These are phyloP conservation scores for Amblyteles armatorius DNA, from an alignment of 2,888 invertebrate genomes.

Conservation along the genomic window DNA sequence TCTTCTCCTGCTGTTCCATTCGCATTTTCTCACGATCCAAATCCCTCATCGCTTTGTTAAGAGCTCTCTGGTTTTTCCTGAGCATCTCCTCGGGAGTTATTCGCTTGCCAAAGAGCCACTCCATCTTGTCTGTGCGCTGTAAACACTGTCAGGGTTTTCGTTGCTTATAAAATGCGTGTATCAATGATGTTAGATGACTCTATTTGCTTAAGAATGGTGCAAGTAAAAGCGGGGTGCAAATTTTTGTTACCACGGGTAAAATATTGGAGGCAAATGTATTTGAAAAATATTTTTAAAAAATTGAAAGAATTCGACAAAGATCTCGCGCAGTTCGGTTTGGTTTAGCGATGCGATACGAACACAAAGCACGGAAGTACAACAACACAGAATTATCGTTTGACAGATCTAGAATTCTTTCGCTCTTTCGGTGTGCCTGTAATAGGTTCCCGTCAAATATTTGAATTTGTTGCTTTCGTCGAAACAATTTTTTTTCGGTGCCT, in stretches of 20 bases:
- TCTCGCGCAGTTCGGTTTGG: not conserved
- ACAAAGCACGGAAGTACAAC: not conserved
- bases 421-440: not conserved
- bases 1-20: slow-evolving; percentile 99
- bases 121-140: slow-evolving; percentile 86
- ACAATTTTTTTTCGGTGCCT: not conserved
- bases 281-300: not conserved
- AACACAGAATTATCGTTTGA: not conserved
- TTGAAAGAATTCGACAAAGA: not conserved
- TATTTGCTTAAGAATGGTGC: no score
- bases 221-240: no score
- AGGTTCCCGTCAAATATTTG: not conserved
- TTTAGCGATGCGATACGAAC: no score
- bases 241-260: no score
- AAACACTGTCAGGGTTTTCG: not conserved
- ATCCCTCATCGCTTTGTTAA: slow-evolving; percentile 99
- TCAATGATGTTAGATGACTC: no score
- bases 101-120: slow-evolving; percentile 98
- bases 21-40: slow-evolving; percentile 96
- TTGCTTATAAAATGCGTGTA: no score
- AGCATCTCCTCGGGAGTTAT: slow-evolving; percentile 99
- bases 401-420: not conserved
- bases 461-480: not conserved
- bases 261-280: no score
- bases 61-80: slow-evolving; percentile 98